Evolutionary conservation across 1,140 invertebrate genomes (phyloP), one percentile per base, ranked within the genome.

Genomic region (Drosophila lini): DNA sequence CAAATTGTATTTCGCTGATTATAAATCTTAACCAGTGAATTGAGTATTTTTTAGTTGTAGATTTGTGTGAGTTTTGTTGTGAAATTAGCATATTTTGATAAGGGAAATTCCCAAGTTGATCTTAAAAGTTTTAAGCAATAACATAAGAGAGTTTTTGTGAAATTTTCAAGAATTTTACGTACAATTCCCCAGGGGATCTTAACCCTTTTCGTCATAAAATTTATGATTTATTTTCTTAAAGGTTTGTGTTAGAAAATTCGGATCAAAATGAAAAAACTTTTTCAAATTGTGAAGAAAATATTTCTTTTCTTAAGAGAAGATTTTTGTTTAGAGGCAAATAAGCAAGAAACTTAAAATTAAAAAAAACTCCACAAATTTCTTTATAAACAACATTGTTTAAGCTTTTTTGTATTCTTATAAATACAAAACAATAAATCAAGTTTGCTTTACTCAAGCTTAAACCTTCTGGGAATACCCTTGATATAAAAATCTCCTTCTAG

Each of bases 21-120:
- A 36, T 19, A 61, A 65, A 47, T 28, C 36, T 53, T 22, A 53
- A 53, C 34, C n/a, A 10, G 32, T 8, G 15, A 53, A 9, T 53
- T 15, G 2, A 22, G 10, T 52, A n/a, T 8, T 16, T 15, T 53
- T 34, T 36, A 53, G 11, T 19, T 15, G 32, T 38, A 10, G 2
- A 5, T 28, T 34, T 64, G 7, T 16, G 16, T 22, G 28, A 19
- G 6, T 16, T 32, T 8, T 32, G n/a, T 44, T 44, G 19, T 44
- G 22, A 44, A 65, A 60, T 63, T 42, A 41, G 36, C 55, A 63
- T 60, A 62, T 45, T n/a, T 45, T 45, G 55, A 64, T 64, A 64
- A 15, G n/a, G 28, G 31, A 25, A 45, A 31, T 34, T 65, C 32
- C 57, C 41, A 28, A 61, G 31, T 3, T 57, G 5, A 44, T 34